phyloP scores from a whole-genome alignment of 2,797 vertebrate genomes.

The Girardinus metallicus region DNA sequence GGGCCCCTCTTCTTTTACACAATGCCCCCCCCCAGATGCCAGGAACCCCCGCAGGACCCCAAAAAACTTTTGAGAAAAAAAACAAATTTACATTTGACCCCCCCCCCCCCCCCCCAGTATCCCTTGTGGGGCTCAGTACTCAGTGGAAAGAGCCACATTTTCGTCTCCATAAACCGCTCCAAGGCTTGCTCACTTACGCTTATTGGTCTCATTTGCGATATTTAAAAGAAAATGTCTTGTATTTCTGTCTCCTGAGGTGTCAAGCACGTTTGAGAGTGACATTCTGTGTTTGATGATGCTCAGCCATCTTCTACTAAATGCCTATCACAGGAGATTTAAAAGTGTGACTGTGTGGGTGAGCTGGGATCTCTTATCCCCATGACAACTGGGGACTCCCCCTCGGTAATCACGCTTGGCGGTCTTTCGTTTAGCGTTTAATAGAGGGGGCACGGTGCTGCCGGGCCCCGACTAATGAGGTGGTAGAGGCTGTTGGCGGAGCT shows the following conservation, averaged over 20 bases:
- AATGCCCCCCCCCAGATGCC: no score
- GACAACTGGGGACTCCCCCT: constrained; percentile 70
- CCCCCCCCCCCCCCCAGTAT: no score
- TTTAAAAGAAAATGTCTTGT: constrained; percentile 40
- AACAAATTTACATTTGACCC: no score
- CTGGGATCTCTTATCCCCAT: constrained; percentile 59
- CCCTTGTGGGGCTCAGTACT: background rate
- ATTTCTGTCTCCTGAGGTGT: constrained; percentile 37
- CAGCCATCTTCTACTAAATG: constrained; percentile 45
- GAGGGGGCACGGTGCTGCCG: constrained; percentile 66
- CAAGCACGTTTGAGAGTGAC: constrained; percentile 15
- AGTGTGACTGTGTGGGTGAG: constrained; percentile 30
- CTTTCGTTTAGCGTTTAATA: constrained; percentile 77
- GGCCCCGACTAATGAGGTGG: constrained; percentile 72
- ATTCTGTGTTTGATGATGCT: constrained; percentile 46
- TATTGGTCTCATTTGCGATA: constrained; percentile 15
- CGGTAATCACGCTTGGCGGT: constrained; percentile 69
- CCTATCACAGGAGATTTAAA: constrained; percentile 46
- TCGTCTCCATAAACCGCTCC: constrained; percentile 26
- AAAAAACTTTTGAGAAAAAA: no score
- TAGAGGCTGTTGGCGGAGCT: constrained; percentile 60
- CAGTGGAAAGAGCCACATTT: constrained; percentile 23
- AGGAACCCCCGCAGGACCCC: no score
- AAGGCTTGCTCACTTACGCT: constrained; percentile 15
- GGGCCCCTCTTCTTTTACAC: no score